Evolutionary conservation across 2,888 invertebrate genomes (phyloP).

Genomic region (Ctenicera cuprea): DNA sequence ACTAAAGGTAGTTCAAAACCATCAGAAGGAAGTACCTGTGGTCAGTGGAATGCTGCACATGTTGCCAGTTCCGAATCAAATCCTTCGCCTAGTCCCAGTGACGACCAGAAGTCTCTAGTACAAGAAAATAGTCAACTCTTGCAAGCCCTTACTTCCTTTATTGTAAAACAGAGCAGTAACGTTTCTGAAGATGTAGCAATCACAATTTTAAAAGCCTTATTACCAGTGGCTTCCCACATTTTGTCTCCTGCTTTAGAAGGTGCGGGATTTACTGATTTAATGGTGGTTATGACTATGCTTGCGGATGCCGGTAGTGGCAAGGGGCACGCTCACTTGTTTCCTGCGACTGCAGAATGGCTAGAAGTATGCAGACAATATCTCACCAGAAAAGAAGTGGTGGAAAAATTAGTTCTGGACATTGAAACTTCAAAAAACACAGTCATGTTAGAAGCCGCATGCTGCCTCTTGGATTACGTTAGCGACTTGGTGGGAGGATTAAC

Average conservation of each 20-base stretch:
- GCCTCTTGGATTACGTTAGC: slow-evolving; percentile 88
- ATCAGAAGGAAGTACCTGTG: slow-evolving; percentile 63
- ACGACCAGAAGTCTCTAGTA: slow-evolving; percentile 74
- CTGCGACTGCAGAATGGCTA: slow-evolving; percentile 88
- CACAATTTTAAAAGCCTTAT: slow-evolving; percentile 82
- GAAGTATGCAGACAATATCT: slow-evolving; percentile 80
- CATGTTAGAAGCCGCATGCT: slow-evolving; percentile 86
- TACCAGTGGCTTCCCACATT: slow-evolving; percentile 83
- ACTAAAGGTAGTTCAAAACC: slow-evolving; percentile 9
- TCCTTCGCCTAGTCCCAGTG: slow-evolving; percentile 67
- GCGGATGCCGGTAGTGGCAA: slow-evolving; percentile 90
- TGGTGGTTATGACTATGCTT: slow-evolving; percentile 86
- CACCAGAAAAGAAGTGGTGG: slow-evolving; percentile 75
- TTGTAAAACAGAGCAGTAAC: slow-evolving; percentile 81
- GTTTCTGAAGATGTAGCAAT: slow-evolving; percentile 78
- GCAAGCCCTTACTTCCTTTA: slow-evolving; percentile 82
- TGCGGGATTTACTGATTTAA: slow-evolving; percentile 85
- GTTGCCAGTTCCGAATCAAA: slow-evolving; percentile 61
- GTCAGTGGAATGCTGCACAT: slow-evolving; percentile 66
- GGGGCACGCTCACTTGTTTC: slow-evolving; percentile 88
- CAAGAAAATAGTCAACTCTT: slow-evolving; percentile 83
- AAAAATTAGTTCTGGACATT: slow-evolving; percentile 74
- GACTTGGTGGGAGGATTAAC: slow-evolving; percentile 80
- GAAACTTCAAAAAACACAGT: slow-evolving; percentile 72
- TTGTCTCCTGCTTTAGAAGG: slow-evolving; percentile 80